Evolutionary conservation across 2,797 vertebrate genomes (phyloP), one percentile per base, ranked within the genome.

Genomic region (Sebastes vulpes): DNA sequence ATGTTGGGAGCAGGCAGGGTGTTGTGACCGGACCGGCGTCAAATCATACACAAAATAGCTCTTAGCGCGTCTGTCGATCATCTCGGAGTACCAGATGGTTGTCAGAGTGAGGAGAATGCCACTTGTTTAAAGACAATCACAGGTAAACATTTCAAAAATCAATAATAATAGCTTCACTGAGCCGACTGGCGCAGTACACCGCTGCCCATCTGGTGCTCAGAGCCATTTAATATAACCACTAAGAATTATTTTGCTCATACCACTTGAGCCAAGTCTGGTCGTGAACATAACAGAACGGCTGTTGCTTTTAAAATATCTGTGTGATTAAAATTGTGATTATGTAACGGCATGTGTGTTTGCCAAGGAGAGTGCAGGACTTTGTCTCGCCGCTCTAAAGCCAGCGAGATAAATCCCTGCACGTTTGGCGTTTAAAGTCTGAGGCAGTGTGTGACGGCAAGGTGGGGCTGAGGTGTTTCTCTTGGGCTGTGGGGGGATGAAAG

Each of bases 1-100:
- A 77, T 71, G 85, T 75, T 65, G 65, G 42, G 77, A 65, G 73
- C 65, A 52, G 80, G 87, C 80, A 66, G 83, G 64, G 66, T 7
- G 82, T 48, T 20, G 58, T 21, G 80, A 84, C 65, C 72, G 54
- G 75, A 76, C 65, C 3, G 8, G 68, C 29, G 14, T 65, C 71
- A 69, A 74, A 77, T 48, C 42, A 14, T 3, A 72, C 4, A 7
- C 4, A 1, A 26, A 71, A 76, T 1, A 38, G 21, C 23, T 81
- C 72, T 67, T 2, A 59, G 67, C 5, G 1, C 4, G 12, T 21
- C n/a, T 5, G 46, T 66, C 14, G 6, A 7, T 9, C 1, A 32
- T 5, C 21, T 50, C 48, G 0, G 4, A 32, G 59, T 12, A 54
- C 20, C 61, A n/a, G 59, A 31, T 10, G 26, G 42, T 58, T 4